Conservation (phyloP, 2,113 vertebrate species). For the Polypterus senegalus region DNA sequence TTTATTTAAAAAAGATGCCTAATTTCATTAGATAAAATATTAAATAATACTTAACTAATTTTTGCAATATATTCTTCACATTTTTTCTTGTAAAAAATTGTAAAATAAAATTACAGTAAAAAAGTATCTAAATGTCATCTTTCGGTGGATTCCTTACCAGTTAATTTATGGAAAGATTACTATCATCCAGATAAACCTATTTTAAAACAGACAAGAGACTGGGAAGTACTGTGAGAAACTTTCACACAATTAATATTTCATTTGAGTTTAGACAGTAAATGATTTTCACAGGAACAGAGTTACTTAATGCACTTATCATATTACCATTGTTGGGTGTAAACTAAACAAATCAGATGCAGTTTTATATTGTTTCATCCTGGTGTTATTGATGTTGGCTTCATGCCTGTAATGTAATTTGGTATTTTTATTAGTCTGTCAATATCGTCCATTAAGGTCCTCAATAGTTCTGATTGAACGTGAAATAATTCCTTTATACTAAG, state of each 20-base stretch:
- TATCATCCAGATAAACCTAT: conserved; percentile 7
- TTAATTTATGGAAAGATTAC: conserved; percentile 13
- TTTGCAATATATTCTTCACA: too few species aligned
- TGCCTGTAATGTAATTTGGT: conserved; percentile 51
- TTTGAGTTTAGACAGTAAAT: not conserved
- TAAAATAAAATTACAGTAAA: too few species aligned
- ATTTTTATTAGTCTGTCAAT: conserved; percentile 65
- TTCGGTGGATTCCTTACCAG: not conserved
- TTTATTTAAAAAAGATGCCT: too few species aligned
- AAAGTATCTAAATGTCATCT: too few species aligned
- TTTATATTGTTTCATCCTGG: conserved; percentile 38
- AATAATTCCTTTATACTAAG: conserved; percentile 38
- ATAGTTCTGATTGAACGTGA: conserved; percentile 40
- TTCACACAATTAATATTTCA: conserved; percentile 4
- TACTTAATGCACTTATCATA: conserved; percentile 15
- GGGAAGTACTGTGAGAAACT: conserved; percentile 4
- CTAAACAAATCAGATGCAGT: conserved; percentile 25
- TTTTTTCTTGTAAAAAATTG: too few species aligned
- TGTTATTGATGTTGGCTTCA: conserved; percentile 52
- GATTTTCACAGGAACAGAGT: conserved; percentile 6
- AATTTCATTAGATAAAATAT: too few species aligned
- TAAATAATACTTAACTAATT: too few species aligned
- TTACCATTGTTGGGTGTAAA: conserved; percentile 12
- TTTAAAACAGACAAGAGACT: conserved; percentile 1
- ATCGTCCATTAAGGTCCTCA: conserved; percentile 50